Evolutionary conservation across 2,888 invertebrate genomes (phyloP).

Genomic region (Aricia artaxerxes): DNA sequence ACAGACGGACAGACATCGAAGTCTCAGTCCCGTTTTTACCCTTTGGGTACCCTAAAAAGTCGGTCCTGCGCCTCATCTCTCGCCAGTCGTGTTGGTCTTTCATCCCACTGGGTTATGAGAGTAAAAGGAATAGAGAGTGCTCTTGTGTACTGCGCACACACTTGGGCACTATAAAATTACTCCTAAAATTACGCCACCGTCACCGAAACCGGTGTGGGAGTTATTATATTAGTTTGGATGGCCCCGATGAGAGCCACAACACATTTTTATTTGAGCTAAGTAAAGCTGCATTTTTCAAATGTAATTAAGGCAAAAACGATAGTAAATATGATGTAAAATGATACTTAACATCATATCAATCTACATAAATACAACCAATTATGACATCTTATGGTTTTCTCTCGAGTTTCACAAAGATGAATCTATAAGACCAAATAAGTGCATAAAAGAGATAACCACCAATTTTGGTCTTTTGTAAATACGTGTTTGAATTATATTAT

Average conservation of each 20-base stretch:
- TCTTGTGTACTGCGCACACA: no score
- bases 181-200: no score
- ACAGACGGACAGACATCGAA: no score
- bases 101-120: no score
- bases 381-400: slow-evolving; percentile 19
- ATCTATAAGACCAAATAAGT: slow-evolving; percentile 18
- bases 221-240: no score
- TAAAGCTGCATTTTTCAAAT: background rate
- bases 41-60: no score
- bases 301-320: background rate
- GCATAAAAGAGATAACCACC: slow-evolving; percentile 1
- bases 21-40: no score
- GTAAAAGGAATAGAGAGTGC: no score
- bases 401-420: slow-evolving; percentile 19
- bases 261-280: background rate
- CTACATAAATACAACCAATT: background rate
- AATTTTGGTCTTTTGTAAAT: slow-evolving; percentile 20
- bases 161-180: no score
- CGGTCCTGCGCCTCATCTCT: no score
- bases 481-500: slow-evolving; percentile 26
- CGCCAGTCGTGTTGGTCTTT: no score
- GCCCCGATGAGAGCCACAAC: background rate
- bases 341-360: slow-evolving; percentile 5
- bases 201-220: no score
- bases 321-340: background rate